Percentiles rank a stretch among this genome's conserved stretches.
phyloP scores from a whole-genome alignment of 2,113 vertebrate genomes.

The Pluvialis apricaria region DNA sequence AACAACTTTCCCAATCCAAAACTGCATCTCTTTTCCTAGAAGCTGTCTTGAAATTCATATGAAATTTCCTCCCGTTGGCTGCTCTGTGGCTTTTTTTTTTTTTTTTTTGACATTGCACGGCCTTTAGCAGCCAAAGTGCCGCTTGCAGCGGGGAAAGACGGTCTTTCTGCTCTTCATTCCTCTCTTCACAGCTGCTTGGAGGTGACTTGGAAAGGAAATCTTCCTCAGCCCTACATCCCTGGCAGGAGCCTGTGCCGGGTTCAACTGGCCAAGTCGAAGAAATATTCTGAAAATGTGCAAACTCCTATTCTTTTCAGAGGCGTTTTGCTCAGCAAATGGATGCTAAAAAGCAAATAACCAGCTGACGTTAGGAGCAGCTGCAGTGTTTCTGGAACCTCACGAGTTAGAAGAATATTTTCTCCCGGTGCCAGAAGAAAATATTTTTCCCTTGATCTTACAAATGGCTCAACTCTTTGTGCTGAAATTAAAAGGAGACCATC shows the following conservation, averaged over 20 bases:
- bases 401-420: neutral
- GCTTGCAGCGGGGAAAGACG: fast-evolving
- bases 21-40: neutral
- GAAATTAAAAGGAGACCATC: neutral
- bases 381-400: neutral
- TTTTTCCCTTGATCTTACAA: neutral
- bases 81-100: neutral
- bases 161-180: neutral
- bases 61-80: neutral
- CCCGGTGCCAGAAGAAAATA: neutral
- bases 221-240: neutral
- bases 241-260: fast-evolving
- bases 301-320: neutral
- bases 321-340: neutral
- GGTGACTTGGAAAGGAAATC: neutral
- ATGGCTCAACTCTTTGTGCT: neutral
- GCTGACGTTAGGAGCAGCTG: neutral
- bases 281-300: constrained; percentile 20
- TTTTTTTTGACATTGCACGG: neutral
- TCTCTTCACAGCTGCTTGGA: neutral
- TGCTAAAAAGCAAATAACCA: neutral
- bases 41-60: neutral
- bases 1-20: neutral
- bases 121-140: neutral
- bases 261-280: neutral